These are phyloP conservation scores for Eleutherodactylus coqui DNA, from an alignment of 2,797 vertebrate genomes.

Conservation along the genomic window DNA sequence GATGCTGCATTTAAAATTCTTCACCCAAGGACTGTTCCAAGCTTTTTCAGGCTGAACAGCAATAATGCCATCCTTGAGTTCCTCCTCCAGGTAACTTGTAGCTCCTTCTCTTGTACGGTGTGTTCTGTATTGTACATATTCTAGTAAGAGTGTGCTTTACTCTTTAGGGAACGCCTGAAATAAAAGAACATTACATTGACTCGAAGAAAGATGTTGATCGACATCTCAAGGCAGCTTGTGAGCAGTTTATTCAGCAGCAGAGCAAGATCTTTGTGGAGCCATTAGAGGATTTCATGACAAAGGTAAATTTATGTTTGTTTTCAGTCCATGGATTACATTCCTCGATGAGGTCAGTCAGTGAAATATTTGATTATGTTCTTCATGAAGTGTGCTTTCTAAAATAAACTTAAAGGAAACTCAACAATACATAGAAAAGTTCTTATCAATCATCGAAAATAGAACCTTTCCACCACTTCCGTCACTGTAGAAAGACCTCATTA, in stretches of 20 bases:
- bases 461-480: neutral
- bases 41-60: conserved; percentile 96
- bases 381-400: neutral
- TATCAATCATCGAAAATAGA: neutral
- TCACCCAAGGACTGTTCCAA: conserved; percentile 92
- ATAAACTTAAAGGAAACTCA: neutral
- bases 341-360: neutral
- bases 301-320: conserved; percentile 76
- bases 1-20: conserved; percentile 99
- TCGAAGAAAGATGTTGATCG: conserved; percentile 98
- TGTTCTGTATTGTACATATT: neutral
- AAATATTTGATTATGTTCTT: neutral
- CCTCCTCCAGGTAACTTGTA: conserved; percentile 88
- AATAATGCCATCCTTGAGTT: conserved; percentile 98
- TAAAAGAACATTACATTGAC: conserved; percentile 97
- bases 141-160: conserved; percentile 43
- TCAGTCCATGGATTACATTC: neutral
- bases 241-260: conserved; percentile 97
- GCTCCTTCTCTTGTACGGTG: neutral
- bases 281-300: conserved; percentile 93
- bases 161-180: conserved; percentile 93
- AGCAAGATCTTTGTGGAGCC: conserved; percentile 89
- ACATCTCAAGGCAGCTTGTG: conserved; percentile 92
- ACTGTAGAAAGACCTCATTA: neutral
- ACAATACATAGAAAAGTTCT: neutral